Conservation (phyloP, 2,113 vertebrate genomes). For the Hyperoodon ampullatus region DNA sequence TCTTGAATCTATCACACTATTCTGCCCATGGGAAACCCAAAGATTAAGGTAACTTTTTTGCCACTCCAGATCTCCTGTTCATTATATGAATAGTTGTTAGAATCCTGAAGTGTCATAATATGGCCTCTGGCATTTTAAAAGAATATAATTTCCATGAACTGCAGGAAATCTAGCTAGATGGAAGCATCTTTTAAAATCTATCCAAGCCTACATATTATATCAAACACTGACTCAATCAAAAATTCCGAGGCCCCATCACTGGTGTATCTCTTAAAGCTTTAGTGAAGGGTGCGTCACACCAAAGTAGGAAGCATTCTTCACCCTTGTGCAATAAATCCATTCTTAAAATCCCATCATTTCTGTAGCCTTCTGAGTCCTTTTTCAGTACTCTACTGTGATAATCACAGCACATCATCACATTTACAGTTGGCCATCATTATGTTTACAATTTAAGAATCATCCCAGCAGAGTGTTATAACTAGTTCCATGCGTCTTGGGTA, state of each 20-base stretch:
- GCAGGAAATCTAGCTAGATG: not conserved
- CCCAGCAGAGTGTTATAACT: not conserved
- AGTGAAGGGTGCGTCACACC: not conserved
- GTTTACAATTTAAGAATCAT: not conserved
- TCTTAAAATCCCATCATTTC: not conserved
- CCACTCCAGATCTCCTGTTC: not conserved
- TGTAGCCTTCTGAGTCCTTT: not conserved
- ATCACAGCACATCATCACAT: not conserved
- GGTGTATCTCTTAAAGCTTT: not conserved
- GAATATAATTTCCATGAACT: not conserved
- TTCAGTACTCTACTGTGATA: not conserved
- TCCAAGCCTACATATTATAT: not conserved
- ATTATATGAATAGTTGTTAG: not conserved
- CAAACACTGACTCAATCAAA: not conserved
- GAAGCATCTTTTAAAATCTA: not conserved
- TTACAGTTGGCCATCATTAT: not conserved
- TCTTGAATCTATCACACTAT: not conserved
- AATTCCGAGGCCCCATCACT: not conserved
- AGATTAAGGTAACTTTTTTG: not conserved
- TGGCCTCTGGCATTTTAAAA: not conserved
- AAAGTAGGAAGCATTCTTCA: not conserved
- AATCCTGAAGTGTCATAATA: not conserved
- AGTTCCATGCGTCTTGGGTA: not conserved
- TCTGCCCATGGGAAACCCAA: not conserved
- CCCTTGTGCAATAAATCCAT: not conserved